A percentile compares a stretch with the other conserved stretches of the same genome.
Evolutionary conservation across 1,140 invertebrate genomes (phyloP).

Genomic region (Adelges cooleyi): DNA sequence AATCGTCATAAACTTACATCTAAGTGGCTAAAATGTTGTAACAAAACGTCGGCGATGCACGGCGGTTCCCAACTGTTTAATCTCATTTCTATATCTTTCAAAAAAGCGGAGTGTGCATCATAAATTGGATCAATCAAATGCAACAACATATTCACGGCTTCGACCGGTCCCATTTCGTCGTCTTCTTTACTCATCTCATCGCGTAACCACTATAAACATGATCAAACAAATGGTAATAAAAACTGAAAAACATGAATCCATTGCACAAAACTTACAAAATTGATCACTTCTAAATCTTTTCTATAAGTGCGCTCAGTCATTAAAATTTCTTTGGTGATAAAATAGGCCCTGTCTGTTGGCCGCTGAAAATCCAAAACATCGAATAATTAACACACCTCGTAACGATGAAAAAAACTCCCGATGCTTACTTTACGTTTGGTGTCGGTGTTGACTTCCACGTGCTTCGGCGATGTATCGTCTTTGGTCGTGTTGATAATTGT

Average conservation of each 20-base stretch:
- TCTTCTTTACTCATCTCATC: conserved; percentile 53
- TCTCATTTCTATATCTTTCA: conserved; percentile 56
- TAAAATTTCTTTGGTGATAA: conserved; percentile 83
- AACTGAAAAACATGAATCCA: neutral
- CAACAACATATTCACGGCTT: conserved; percentile 43
- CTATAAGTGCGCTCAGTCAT: conserved; percentile 94
- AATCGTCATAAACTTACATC: conserved; percentile 40
- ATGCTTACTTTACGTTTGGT: conserved; percentile 24
- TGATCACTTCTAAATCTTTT: conserved; percentile 85
- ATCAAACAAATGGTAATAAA: neutral
- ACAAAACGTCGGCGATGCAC: conserved; percentile 54
- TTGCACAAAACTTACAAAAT: conserved; percentile 53
- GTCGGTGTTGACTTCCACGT: conserved; percentile 6
- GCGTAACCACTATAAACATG: conserved; percentile 51
- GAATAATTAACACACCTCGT: neutral
- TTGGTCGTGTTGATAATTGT: neutral
- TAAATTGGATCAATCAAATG: conserved; percentile 51
- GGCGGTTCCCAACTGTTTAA: conserved; percentile 49
- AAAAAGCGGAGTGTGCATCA: conserved; percentile 50
- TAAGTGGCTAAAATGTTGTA: conserved; percentile 48
- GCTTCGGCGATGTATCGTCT: neutral
- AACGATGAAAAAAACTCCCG: neutral
- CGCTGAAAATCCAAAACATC: conserved; percentile 40
- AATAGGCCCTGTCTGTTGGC: conserved; percentile 74
- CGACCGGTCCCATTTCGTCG: conserved; percentile 43